Conservation (phyloP, 2,888 invertebrate species). For the Luffia ferchaultella region DNA sequence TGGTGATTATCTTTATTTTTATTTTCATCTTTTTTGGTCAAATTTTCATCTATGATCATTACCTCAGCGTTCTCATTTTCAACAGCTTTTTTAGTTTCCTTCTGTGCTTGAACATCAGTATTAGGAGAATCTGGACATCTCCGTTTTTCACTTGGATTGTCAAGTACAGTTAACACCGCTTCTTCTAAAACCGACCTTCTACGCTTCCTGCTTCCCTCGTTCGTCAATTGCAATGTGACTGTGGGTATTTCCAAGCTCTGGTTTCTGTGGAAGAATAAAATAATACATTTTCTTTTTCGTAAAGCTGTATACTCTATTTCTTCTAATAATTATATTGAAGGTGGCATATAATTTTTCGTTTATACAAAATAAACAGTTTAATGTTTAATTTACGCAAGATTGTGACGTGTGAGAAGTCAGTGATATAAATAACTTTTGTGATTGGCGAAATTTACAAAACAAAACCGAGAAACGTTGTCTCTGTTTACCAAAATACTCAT, state of each 20-base stretch:
- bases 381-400: no score
- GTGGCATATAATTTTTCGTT: no score
- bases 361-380: no score
- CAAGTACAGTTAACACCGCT: slow-evolving; percentile 32
- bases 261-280: slow-evolving; percentile 22
- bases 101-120: background rate
- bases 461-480: no score
- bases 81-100: background rate
- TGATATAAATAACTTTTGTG: no score
- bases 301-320: no score
- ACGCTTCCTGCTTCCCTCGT: slow-evolving; percentile 29
- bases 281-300: no score
- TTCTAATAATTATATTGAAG: no score
- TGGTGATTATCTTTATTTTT: background rate
- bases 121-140: slow-evolving; percentile 21
- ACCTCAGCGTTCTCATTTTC: background rate
- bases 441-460: no score
- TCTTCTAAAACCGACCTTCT: slow-evolving; percentile 41
- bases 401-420: no score
- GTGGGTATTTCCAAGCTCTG: slow-evolving; percentile 23
- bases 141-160: slow-evolving; percentile 27
- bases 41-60: background rate
- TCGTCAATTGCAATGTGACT: slow-evolving; percentile 15
- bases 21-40: background rate
- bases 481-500: no score